These are phyloP conservation scores for Dryococelus australis DNA, from an alignment of 2,888 invertebrate species.

Conservation along the genomic window DNA sequence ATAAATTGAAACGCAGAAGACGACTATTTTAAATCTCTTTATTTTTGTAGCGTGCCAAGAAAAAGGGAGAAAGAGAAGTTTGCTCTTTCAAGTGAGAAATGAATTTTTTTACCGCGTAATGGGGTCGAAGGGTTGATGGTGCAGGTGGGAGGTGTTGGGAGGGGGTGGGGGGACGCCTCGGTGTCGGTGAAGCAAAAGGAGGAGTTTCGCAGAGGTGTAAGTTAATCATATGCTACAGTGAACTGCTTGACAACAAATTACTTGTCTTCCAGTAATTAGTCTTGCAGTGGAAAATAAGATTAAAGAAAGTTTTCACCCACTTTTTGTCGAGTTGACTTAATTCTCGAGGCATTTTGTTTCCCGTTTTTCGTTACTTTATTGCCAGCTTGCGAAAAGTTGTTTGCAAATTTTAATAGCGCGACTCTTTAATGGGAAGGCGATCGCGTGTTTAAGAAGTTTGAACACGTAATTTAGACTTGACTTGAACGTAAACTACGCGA, in stretches of 20 bases:
- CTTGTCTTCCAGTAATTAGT: slow-evolving; percentile 28
- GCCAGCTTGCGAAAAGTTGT: background rate
- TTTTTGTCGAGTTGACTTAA: background rate
- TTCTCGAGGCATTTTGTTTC: background rate
- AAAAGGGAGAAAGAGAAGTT: background rate
- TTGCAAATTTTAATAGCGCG: background rate
- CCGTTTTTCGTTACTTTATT: background rate
- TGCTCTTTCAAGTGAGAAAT: slow-evolving; percentile 16
- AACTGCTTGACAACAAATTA: slow-evolving; percentile 24
- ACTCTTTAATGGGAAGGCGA: too few relatives aligned
- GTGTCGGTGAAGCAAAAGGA: background rate
- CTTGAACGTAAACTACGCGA: too few relatives aligned
- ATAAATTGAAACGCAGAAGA: slow-evolving; percentile 23
- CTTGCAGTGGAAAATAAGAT: slow-evolving; percentile 20
- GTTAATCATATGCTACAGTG: slow-evolving; percentile 28
- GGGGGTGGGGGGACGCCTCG: background rate
- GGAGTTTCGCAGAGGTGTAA: slow-evolving; percentile 16
- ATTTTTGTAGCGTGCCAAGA: background rate
- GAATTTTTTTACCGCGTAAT: background rate
- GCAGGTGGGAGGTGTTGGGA: background rate
- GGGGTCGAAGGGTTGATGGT: background rate
- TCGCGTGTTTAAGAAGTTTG: too few relatives aligned
- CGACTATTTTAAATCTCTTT: slow-evolving; percentile 16
- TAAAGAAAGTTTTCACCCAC: slow-evolving; percentile 17
- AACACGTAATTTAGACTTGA: too few relatives aligned